phyloP scores from a whole-genome alignment of 2,888 invertebrate species.

The Eupeodes latifasciatus region DNA sequence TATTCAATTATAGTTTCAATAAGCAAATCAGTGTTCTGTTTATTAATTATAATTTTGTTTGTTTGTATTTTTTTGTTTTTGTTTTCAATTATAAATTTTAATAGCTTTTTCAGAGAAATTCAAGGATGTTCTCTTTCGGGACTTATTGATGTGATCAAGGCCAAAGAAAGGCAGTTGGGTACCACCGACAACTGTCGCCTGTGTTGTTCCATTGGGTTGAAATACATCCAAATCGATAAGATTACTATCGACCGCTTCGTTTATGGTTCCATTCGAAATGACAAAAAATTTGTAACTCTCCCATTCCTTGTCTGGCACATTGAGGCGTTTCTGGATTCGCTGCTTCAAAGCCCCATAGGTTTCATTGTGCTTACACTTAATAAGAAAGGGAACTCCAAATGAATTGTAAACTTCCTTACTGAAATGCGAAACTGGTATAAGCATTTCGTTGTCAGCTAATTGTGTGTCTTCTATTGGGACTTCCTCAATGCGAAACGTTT shows the following conservation, averaged over 20 bases:
- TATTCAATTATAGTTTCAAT: conserved; percentile 55
- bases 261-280: conserved; percentile 92
- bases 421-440: conserved; percentile 98
- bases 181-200: conserved; percentile 83
- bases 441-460: conserved; percentile 91
- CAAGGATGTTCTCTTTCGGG: conserved; percentile 97
- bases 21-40: conserved; percentile 54
- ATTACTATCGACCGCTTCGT: conserved; percentile 90
- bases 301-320: conserved; percentile 98
- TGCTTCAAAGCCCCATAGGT: conserved; percentile 93
- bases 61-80: conserved; percentile 68
- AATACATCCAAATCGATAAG: conserved; percentile 81
- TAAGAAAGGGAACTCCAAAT: conserved; percentile 96
- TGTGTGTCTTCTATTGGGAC: conserved; percentile 95
- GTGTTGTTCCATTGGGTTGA: conserved; percentile 76
- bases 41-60: conserved; percentile 11
- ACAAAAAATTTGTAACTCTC: conserved; percentile 98
- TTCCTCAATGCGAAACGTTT: conserved; percentile 94
- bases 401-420: conserved; percentile 97
- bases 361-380: conserved; percentile 95
- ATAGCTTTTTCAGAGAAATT: conserved; percentile 99
- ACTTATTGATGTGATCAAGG: conserved; percentile 98
- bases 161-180: conserved; percentile 95
- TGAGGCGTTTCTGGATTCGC: conserved; percentile 95
- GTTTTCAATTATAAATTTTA: conserved; percentile 97